Base-by-base conservation (phyloP, 2,888 invertebrate genomes). In the Herminia tarsipennalis region DNA sequence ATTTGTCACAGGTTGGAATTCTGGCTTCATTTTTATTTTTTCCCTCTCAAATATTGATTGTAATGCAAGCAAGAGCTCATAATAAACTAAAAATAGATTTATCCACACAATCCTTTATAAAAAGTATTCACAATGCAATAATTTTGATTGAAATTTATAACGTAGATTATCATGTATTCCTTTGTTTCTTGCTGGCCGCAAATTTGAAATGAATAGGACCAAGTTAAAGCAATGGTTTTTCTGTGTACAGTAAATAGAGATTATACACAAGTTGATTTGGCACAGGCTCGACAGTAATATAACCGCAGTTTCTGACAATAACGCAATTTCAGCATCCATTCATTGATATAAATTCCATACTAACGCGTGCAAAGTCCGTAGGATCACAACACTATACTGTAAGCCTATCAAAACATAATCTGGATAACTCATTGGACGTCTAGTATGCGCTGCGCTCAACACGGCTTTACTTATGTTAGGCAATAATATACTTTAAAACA, bases 331-430 rank as follows among this genome's bases (percentile, higher is more conserved):
- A 62, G 56, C 55, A 58, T 66, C 65, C 73, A 72, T 78, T 78
- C 78, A 81, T 77, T 76, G 73, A 79, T 73, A 77, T 79, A 84
- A 81, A 84, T 83, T 81, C 74, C 61, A 50, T 48, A 28, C 63
- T 75, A 77, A 81, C 57, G 29, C 52, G 45, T 35, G 60, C 73
- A 68, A 80, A 83, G 77, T 79, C 83, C 77, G 55, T 50, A 57
- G 72, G 75, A 83, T 86, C 87, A 83, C 79, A 87, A 85, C 85
- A 83, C 74, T 73, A 69, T 64, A 70, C 76, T 58, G 73, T 71
- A 73, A 73, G 75, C 77, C 79, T 78, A 84, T 85, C 86, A 86
- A 82, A 86, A 87, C 81, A 87, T 70, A 71, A 78, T 74, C 69
- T 69, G 76, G 72, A 81, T 84, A 78, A 77, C 70, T 69, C 68